Conservation (phyloP, 2,113 vertebrate genomes). For the Donacobius atricapilla region DNA sequence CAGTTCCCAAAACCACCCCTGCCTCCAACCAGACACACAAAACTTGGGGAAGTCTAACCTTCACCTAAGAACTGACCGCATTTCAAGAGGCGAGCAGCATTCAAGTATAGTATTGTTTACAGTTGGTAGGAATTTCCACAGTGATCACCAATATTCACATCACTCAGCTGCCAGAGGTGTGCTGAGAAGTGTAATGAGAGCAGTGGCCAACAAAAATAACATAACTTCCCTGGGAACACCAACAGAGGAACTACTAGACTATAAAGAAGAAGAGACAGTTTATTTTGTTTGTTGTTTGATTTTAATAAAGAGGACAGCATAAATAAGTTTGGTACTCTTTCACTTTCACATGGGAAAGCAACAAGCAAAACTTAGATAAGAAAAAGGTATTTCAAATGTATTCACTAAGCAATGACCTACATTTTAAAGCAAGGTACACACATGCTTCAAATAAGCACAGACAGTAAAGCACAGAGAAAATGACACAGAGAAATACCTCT, state of each 20-base stretch:
- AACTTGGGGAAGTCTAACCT: not conserved
- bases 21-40: not conserved
- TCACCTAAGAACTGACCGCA: not conserved
- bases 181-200: not conserved
- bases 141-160: not conserved
- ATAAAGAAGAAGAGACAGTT: not conserved
- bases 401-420: not conserved
- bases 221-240: not conserved
- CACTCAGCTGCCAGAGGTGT: not conserved
- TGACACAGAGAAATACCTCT: not conserved
- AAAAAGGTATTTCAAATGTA: not conserved
- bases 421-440: not conserved
- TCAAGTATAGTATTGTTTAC: not conserved
- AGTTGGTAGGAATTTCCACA: not conserved
- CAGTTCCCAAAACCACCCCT: not conserved
- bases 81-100: not conserved
- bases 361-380: not conserved
- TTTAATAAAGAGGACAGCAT: not conserved
- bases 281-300: not conserved
- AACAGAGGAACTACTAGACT: not conserved
- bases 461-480: not conserved
- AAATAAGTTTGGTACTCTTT: not conserved
- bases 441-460: not conserved
- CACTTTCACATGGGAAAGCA: not conserved
- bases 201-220: not conserved